Evolutionary conservation across 2,888 invertebrate species (phyloP), one percentile per base, ranked within the genome.

Genomic region (Aleiodes leptofemur): DNA sequence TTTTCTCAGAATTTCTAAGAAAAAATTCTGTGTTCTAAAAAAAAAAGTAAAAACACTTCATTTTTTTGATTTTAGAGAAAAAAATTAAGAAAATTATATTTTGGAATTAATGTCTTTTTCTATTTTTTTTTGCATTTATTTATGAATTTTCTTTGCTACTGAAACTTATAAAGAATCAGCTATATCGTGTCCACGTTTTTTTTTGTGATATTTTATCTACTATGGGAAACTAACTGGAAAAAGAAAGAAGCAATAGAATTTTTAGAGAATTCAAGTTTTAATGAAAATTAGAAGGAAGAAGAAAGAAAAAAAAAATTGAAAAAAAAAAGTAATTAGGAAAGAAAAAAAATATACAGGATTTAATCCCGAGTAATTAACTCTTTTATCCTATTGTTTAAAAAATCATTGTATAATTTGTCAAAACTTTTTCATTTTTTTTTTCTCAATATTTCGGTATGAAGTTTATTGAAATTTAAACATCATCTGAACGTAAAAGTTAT

Each of bases 381-480:
- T 29, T 23, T 51, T 7, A 29, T 68, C 31, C 14, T 31, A 51
- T 29, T 29, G 31, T n/a, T 68, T 14, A 53, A 57, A 16, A 59
- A 73, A 70, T 70, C n/a, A 64, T 43, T 66, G 43, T 59, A 48
- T 55, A 57, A 71, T 69, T 74, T 56, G 55, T 69, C 73, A 69
- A 68, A 76, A 59, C 31, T 69, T 57, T 23, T 23, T 23, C 23
- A 1, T 34, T 69, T 23, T 72, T 55, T 73, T 31, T 72, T 71
- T 78, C 76, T 78, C 80, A 84, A 74, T 89, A 68, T 90, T 91
- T 90, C 91, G 90, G 86, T 88, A 88, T 86, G 87, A 87, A 88
- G 86, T 88, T 88, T 88, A 87, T 88, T 88, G 86, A 87, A 87
- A 87, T 87, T 82, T 85, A 86, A 87, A 86, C 86, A 85, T 84